Percentiles rank a stretch among this genome's conserved stretches.
Evolutionary conservation across 35 echinoderm and acorn worm species (phyloP).

Genomic region (Lytechinus pictus): DNA sequence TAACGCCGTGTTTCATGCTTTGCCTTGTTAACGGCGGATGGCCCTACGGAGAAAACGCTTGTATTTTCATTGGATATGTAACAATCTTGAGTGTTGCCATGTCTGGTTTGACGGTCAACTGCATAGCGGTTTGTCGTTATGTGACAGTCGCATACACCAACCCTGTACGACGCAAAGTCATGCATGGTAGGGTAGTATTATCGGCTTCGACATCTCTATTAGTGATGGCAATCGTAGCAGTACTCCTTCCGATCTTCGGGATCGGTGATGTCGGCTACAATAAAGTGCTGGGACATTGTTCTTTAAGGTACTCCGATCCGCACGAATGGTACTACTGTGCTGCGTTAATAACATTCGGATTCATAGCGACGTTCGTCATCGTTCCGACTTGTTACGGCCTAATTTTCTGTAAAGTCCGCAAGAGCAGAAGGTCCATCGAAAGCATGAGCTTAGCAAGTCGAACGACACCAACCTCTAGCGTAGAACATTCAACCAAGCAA

Average conservation of each 20-base stretch:
- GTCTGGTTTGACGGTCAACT: constrained; percentile 58
- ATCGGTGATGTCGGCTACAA: constrained; percentile 64
- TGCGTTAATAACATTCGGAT: constrained; percentile 29
- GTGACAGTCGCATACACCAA: constrained; percentile 63
- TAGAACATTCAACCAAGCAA: not conserved
- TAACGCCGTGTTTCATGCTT: constrained; percentile 54
- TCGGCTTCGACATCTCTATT: not conserved
- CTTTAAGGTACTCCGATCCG: constrained; percentile 44
- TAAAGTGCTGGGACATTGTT: constrained; percentile 57
- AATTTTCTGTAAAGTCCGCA: constrained; percentile 57
- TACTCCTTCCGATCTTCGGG: constrained; percentile 43
- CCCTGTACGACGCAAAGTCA: constrained; percentile 33
- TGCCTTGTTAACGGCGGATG: constrained; percentile 55
- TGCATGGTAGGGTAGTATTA: not conserved
- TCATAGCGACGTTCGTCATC: constrained; percentile 45
- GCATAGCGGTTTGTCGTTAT: constrained; percentile 61
- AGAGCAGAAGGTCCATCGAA: constrained; percentile 10
- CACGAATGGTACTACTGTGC: constrained; percentile 62
- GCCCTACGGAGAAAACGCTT: constrained; percentile 46
- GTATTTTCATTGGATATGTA: constrained; percentile 55
- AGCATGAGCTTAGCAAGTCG: not conserved
- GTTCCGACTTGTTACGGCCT: constrained; percentile 54
- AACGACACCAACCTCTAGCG: not conserved
- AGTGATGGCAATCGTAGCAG: not conserved
- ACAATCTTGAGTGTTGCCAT: constrained; percentile 52